These are phyloP conservation scores for Galerucella pusilla DNA, from an alignment of 2,888 invertebrate genomes.

Conservation along the genomic window DNA sequence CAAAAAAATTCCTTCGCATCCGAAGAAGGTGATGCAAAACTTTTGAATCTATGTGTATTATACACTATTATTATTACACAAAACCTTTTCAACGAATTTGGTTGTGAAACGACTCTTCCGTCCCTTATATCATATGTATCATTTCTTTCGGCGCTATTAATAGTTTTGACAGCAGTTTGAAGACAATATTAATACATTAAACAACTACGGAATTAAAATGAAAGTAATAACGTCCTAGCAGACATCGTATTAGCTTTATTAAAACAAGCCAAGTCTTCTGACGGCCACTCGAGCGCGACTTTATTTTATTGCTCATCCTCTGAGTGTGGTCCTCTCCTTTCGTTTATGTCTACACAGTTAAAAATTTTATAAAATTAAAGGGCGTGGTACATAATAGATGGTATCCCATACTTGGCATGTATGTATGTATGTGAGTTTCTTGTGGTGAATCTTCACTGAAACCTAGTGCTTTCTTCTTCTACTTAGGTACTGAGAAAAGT, in stretches of 20 bases:
- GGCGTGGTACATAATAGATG: neutral
- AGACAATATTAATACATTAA: constrained; percentile 15
- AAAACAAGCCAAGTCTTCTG: constrained; percentile 55
- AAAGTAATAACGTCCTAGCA: constrained; percentile 44
- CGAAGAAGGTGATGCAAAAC: no score
- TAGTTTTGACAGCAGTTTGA: constrained; percentile 1
- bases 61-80: no score
- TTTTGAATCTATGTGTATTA: no score
- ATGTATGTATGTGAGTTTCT: no score
- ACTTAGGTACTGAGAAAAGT: no score
- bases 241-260: constrained; percentile 58
- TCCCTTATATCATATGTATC: neutral
- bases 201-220: constrained; percentile 36
- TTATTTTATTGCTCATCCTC: constrained; percentile 57
- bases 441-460: no score
- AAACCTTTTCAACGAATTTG: no score
- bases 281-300: constrained; percentile 55
- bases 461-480: no score
- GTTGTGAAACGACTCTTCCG: no score
- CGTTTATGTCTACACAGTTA: constrained; percentile 39
- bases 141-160: neutral
- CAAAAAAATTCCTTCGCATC: no score
- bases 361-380: neutral
- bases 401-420: neutral
- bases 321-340: constrained; percentile 53